Conservation (phyloP, 2,797 vertebrate species). For the Bradypodion ventrale region DNA sequence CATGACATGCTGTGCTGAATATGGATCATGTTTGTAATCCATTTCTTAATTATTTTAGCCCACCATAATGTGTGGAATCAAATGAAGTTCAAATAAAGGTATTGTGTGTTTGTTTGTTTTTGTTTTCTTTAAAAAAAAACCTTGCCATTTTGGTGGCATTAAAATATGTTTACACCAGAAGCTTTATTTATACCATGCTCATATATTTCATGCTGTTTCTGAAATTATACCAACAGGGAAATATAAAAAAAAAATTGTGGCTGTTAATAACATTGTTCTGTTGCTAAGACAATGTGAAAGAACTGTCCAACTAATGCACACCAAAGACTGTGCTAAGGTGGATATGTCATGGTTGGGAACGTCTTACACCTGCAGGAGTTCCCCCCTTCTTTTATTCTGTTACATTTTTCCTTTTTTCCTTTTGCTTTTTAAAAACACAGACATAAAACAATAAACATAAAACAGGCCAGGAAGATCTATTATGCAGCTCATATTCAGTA, state of each 20-base stretch:
- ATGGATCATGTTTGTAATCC: not conserved
- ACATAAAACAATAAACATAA: no score
- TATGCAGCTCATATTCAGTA: no score
- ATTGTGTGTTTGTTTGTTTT: not conserved
- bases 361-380: no score
- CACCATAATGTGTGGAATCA: not conserved
- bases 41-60: not conserved
- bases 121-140: no score
- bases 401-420: no score
- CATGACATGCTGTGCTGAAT: not conserved
- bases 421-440: no score
- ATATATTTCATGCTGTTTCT: not conserved
- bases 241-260: conserved; percentile 16
- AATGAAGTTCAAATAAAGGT: not conserved
- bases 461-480: no score
- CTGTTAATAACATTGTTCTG: not conserved
- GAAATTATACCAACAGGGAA: conserved; percentile 15
- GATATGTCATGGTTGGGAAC: not conserved
- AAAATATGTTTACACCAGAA: conserved; percentile 1
- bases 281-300: not conserved
- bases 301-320: not conserved
- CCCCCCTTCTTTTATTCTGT: no score
- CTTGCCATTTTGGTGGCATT: not conserved
- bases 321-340: not conserved
- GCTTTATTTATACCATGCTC: not conserved